These are phyloP conservation scores for Dromius quadrimaculatus DNA, from an alignment of 2,888 invertebrate genomes.

Conservation along the genomic window DNA sequence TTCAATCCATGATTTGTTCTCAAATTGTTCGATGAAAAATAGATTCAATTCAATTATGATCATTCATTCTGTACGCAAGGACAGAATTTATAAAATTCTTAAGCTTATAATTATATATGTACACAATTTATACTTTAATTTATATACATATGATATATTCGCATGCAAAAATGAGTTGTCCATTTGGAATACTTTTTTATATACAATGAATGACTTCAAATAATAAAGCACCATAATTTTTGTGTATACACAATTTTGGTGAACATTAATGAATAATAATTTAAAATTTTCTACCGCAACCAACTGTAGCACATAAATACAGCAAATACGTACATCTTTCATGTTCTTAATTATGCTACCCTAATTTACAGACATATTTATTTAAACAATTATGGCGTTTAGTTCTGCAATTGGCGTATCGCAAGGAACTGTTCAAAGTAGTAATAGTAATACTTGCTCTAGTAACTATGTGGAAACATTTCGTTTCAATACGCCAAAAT, in stretches of 20 bases:
- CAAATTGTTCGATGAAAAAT: background rate
- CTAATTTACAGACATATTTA: background rate
- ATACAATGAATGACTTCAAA: conserved; percentile 14
- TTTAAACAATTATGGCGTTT: conserved; percentile 27
- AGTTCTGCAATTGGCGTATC: conserved; percentile 28
- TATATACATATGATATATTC: conserved; percentile 47
- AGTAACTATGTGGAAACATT: conserved; percentile 31
- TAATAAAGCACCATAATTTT: conserved; percentile 32
- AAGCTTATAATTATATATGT: conserved; percentile 45
- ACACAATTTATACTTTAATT: conserved; percentile 43
- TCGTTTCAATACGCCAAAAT: conserved; percentile 38
- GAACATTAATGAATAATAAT: background rate
- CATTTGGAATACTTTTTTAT: conserved; percentile 12
- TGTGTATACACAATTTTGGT: conserved; percentile 15
- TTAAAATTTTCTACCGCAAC: conserved; percentile 18
- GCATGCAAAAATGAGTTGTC: conserved; percentile 38
- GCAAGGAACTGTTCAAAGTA: conserved; percentile 37
- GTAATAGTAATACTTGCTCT: no score
- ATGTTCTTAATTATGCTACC: no score
- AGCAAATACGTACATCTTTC: no score
- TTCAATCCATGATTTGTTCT: conserved; percentile 10
- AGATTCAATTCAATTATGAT: background rate
- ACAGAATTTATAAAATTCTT: background rate
- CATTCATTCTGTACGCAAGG: background rate
- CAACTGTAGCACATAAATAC: conserved; percentile 5